phyloP scores from a whole-genome alignment of 1,140 invertebrate species.

The Drosophila mojavensis region DNA sequence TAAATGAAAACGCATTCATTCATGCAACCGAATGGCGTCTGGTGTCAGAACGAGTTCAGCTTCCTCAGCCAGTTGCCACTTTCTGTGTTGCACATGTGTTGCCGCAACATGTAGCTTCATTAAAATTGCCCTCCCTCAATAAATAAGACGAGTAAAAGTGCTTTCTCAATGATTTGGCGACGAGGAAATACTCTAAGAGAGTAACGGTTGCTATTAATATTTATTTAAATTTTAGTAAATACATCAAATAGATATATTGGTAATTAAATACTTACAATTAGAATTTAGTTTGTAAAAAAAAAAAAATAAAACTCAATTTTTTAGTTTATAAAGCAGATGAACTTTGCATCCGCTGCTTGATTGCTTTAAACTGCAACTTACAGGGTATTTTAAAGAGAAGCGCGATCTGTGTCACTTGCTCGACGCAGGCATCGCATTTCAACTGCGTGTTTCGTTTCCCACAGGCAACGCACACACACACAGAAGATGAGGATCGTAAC shows the following conservation, averaged over 20 bases:
- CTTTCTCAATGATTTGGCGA: slow-evolving; percentile 2
- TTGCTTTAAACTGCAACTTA: not conserved
- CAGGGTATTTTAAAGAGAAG: slow-evolving; percentile 10
- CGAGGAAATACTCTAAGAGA: not conserved
- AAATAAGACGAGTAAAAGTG: not conserved
- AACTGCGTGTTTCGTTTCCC: slow-evolving; percentile 34
- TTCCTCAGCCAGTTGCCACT: slow-evolving; percentile 17
- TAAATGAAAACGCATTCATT: slow-evolving; percentile 79
- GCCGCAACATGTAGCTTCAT: slow-evolving; percentile 70
- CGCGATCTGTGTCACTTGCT: slow-evolving; percentile 49
- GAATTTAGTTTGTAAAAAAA: too few species aligned
- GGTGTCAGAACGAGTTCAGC: slow-evolving; percentile 31
- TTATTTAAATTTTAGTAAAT: too few species aligned
- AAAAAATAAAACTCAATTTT: too few species aligned
- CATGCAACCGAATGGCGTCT: slow-evolving; percentile 55
- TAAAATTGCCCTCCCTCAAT: slow-evolving; percentile 31
- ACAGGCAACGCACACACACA: slow-evolving; percentile 32
- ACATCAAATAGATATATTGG: too few species aligned
- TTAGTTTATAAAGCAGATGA: too few species aligned
- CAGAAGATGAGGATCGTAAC: slow-evolving; percentile 39
- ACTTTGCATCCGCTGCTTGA: too few species aligned
- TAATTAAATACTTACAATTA: not conserved
- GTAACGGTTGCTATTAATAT: not conserved
- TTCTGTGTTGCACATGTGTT: slow-evolving; percentile 64
- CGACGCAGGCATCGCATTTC: slow-evolving; percentile 49